Percentiles rank a stretch among this genome's conserved stretches.
phyloP scores from a whole-genome alignment of 2,113 vertebrate genomes.

The Tilapia sparmanii region DNA sequence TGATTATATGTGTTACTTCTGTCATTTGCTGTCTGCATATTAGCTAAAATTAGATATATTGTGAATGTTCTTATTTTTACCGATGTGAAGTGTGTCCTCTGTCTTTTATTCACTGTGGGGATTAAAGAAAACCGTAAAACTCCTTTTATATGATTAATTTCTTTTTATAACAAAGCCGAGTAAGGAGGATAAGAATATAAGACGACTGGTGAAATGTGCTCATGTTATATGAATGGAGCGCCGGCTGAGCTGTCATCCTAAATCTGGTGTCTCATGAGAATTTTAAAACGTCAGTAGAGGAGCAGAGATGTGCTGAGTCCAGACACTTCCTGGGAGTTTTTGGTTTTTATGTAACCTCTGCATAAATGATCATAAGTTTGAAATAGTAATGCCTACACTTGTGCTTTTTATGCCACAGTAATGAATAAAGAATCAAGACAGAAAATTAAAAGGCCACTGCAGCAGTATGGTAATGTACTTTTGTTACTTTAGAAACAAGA shows the following conservation, averaged over 20 bases:
- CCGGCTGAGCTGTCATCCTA: not conserved
- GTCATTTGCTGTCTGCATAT: slow-evolving; percentile 16
- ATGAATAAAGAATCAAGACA: slow-evolving; percentile 21
- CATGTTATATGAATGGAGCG: not conserved
- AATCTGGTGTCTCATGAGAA: slow-evolving; percentile 14
- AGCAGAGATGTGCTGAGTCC: slow-evolving; percentile 15
- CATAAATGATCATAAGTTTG: not conserved
- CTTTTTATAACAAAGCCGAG: not conserved
- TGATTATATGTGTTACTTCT: slow-evolving; percentile 11
- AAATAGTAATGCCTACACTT: slow-evolving; percentile 4
- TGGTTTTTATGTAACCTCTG: slow-evolving; percentile 5
- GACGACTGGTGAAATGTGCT: not conserved
- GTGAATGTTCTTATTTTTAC: slow-evolving; percentile 31
- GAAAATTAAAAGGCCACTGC: not conserved
- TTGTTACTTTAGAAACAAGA: not conserved
- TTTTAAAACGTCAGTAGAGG: not conserved
- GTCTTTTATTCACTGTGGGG: slow-evolving; percentile 25
- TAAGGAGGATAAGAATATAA: not conserved
- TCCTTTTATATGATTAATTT: not conserved
- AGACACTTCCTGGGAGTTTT: not conserved
- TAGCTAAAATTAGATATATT: slow-evolving; percentile 4
- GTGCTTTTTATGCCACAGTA: not conserved
- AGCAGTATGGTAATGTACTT: not conserved
- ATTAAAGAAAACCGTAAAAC: slow-evolving; percentile 29
- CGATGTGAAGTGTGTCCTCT: slow-evolving; percentile 22